A percentile compares a stretch with the other conserved stretches of the same genome.
Conservation (phyloP, 2,888 invertebrate genomes). For the Syritta pipiens region DNA sequence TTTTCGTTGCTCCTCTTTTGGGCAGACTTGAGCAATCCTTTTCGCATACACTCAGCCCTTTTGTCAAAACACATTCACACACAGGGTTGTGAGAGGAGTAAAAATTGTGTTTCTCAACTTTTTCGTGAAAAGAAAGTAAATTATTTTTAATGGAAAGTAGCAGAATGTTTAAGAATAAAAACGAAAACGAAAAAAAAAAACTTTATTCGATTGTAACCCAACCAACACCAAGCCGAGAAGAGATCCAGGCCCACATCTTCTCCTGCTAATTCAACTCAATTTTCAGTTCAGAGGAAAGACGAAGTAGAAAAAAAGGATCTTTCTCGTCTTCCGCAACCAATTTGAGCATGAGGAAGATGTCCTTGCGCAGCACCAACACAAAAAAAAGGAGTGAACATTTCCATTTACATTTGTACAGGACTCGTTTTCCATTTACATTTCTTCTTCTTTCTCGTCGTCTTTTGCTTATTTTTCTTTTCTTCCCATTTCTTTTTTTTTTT, state of each 20-base stretch:
- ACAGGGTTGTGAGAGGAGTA: too few relatives aligned
- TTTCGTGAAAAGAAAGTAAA: slow-evolving; percentile 57
- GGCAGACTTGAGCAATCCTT: slow-evolving; percentile 46
- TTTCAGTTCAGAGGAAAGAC: too few relatives aligned
- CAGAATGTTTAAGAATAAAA: slow-evolving; percentile 39
- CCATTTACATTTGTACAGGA: slow-evolving; percentile 23
- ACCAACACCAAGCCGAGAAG: not conserved
- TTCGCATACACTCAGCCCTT: slow-evolving; percentile 13
- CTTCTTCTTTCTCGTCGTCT: not conserved
- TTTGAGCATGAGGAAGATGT: slow-evolving; percentile 8
- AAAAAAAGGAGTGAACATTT: slow-evolving; percentile 31
- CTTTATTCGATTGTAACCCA: slow-evolving; percentile 41
- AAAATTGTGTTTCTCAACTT: slow-evolving; percentile 16
- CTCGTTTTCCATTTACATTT: slow-evolving; percentile 17
- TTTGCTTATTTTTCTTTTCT: not conserved
- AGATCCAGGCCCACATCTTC: not conserved
- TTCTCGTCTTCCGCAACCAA: too few relatives aligned
- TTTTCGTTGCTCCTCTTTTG: slow-evolving; percentile 1
- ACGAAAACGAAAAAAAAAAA: slow-evolving; percentile 8
- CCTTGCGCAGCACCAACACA: not conserved
- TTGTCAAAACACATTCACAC: too few relatives aligned
- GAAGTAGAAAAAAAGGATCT: too few relatives aligned
- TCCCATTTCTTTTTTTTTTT: not conserved
- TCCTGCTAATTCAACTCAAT: slow-evolving; percentile 20
- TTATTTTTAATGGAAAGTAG: slow-evolving; percentile 64